phyloP scores from a whole-genome alignment of 2,888 invertebrate genomes.

The Agrochola macilenta region DNA sequence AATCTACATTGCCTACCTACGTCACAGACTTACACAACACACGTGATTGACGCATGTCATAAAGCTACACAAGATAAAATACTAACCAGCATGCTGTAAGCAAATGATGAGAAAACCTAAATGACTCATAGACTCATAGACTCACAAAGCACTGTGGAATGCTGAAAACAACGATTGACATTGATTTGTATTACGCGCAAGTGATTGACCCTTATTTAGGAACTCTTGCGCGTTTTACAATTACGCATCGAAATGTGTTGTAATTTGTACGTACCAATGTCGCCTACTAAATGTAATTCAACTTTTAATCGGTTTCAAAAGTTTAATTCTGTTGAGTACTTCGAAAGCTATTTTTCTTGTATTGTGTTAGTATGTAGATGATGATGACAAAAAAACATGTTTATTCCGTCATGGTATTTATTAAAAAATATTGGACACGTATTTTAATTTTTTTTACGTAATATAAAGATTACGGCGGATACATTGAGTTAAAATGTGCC shows the following conservation, averaged over 20 bases:
- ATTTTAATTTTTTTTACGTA: too few relatives aligned
- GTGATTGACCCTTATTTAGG: conserved; percentile 14
- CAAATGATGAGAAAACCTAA: conserved; percentile 35
- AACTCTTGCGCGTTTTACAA: conserved; percentile 1
- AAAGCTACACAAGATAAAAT: too few relatives aligned
- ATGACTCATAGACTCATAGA: conserved; percentile 8
- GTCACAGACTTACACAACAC: neutral
- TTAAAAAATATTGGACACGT: too few relatives aligned
- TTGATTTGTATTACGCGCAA: conserved; percentile 29
- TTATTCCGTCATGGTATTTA: too few relatives aligned
- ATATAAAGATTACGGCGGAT: too few relatives aligned
- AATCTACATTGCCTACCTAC: neutral
- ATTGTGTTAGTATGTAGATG: too few relatives aligned
- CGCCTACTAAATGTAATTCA: too few relatives aligned
- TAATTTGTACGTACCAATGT: neutral
- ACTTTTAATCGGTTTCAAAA: too few relatives aligned
- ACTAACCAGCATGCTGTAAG: conserved; percentile 4
- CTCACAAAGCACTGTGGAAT: conserved; percentile 33
- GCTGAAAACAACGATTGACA: conserved; percentile 46
- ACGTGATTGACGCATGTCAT: conserved; percentile 20
- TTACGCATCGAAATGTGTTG: conserved; percentile 1
- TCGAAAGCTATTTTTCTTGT: too few relatives aligned
- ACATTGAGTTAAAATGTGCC: too few relatives aligned
- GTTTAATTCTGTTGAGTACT: too few relatives aligned
- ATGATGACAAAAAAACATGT: too few relatives aligned